A percentile compares a stretch with the other conserved stretches of the same genome.
Evolutionary conservation across 2,113 vertebrate species (phyloP).

Genomic region (Leptocoma aspasia): DNA sequence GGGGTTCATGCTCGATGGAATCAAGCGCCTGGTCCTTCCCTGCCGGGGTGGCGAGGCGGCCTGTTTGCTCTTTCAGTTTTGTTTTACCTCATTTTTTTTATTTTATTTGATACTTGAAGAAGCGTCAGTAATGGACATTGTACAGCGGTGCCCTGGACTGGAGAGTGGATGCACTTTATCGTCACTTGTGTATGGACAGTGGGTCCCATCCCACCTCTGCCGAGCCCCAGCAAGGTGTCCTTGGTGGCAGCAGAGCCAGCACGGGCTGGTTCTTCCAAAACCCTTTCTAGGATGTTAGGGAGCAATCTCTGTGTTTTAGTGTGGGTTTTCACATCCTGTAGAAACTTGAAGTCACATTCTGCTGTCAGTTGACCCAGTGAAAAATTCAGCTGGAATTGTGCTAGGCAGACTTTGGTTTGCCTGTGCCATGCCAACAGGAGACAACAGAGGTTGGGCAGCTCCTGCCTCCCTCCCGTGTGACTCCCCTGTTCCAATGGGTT

Average conservation of each 20-base stretch:
- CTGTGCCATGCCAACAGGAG: background rate
- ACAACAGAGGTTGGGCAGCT: background rate
- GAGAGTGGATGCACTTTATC: constrained; percentile 61
- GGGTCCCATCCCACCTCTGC: background rate
- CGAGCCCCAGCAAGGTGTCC: background rate
- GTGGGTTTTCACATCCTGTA: background rate
- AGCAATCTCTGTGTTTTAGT: background rate
- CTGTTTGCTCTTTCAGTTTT: constrained; percentile 37
- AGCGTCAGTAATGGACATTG: background rate
- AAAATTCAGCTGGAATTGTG: background rate
- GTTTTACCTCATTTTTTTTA: constrained; percentile 56
- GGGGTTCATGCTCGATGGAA: background rate
- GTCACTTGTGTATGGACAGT: background rate
- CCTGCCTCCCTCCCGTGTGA: background rate
- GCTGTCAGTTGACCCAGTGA: background rate
- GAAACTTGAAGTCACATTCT: background rate
- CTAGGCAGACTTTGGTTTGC: background rate
- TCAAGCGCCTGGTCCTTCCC: background rate
- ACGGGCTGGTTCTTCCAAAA: background rate
- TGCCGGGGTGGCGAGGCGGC: background rate
- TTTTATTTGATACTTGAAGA: constrained; percentile 65
- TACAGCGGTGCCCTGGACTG: constrained; percentile 13
- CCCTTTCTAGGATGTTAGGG: background rate
- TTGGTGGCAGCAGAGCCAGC: background rate
- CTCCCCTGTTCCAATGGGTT: background rate